These are phyloP conservation scores for Smutsia gigantea DNA, from an alignment of 2,797 vertebrate species.

Conservation along the genomic window DNA sequence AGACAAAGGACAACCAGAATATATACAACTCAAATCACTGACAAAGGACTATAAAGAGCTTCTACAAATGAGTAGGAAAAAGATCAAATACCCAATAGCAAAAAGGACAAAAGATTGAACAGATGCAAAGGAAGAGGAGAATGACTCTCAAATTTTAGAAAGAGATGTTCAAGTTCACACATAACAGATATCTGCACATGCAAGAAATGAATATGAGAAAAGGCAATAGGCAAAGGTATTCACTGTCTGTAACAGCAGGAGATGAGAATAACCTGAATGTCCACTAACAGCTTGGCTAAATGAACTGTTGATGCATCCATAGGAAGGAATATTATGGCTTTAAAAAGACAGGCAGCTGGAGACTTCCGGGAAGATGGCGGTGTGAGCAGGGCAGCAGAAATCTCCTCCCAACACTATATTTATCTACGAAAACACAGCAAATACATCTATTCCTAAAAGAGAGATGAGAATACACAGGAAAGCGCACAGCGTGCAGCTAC, in stretches of 20 bases:
- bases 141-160: not conserved
- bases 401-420: no score
- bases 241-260: not conserved
- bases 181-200: not conserved
- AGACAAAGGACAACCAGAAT: not conserved
- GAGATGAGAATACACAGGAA: no score
- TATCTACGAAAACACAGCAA: no score
- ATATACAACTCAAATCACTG: not conserved
- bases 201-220: not conserved
- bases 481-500: no score
- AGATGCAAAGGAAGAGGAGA: not conserved
- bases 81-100: not conserved
- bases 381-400: no score
- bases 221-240: not conserved
- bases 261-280: not conserved
- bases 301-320: accelerated
- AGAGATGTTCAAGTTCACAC: not conserved
- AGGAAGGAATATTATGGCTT: not conserved
- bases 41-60: not conserved
- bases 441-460: no score
- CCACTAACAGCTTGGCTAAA: not conserved
- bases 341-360: not conserved
- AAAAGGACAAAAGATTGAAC: not conserved
- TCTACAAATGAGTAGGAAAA: not conserved
- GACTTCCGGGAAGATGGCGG: no score